Conservation (phyloP, 2,113 vertebrate species). For the Rhinogobius similis region DNA sequence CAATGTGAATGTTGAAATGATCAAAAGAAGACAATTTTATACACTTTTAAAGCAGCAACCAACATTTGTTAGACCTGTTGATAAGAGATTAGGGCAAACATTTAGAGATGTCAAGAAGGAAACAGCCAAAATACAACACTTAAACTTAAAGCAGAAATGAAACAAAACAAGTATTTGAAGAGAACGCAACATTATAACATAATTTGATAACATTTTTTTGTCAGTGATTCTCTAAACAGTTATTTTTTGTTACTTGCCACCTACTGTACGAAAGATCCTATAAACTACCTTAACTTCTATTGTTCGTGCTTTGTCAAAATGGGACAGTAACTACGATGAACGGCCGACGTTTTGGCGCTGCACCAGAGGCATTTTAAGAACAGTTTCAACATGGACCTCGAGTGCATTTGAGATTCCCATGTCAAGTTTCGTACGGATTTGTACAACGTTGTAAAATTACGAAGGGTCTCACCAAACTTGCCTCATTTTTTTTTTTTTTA, state of each 20-base stretch:
- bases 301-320: too few relatives aligned
- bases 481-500: constrained; percentile 39
- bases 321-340: neutral
- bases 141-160: neutral
- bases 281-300: too few relatives aligned
- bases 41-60: too few relatives aligned
- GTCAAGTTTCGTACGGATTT: constrained; percentile 69
- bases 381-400: constrained; percentile 52
- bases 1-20: too few relatives aligned
- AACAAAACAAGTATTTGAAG: neutral
- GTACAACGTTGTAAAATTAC: constrained; percentile 59
- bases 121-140: neutral
- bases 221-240: too few relatives aligned
- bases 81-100: too few relatives aligned
- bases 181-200: too few relatives aligned
- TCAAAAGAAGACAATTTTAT: too few relatives aligned
- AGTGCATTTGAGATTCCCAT: constrained; percentile 51
- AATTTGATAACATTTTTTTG: too few relatives aligned
- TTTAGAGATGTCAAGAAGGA: too few relatives aligned
- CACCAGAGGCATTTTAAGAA: constrained; percentile 52
- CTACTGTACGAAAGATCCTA: too few relatives aligned
- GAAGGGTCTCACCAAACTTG: constrained; percentile 59
- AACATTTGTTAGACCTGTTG: too few relatives aligned
- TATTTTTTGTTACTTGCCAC: neutral
- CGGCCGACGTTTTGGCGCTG: constrained; percentile 30